phyloP scores from a whole-genome alignment of 1,140 invertebrate species.

The Proctacanthus coquilletti region DNA sequence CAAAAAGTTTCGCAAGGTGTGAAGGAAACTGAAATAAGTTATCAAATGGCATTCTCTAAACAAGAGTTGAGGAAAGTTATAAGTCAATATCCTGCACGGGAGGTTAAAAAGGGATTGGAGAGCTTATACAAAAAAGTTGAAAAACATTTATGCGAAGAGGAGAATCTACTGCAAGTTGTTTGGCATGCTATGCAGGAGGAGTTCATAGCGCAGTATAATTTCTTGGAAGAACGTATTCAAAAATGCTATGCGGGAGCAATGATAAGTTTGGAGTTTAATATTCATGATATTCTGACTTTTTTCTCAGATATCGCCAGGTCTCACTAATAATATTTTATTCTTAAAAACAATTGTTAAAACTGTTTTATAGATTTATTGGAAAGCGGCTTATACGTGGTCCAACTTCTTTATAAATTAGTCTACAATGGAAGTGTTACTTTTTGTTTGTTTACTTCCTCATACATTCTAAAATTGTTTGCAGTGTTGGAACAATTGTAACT shows the following conservation, averaged over 20 bases:
- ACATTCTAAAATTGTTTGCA: too few species aligned
- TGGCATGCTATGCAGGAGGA: conserved; percentile 99
- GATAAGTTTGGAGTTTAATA: conserved; percentile 90
- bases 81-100: conserved; percentile 84
- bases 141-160: conserved; percentile 91
- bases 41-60: conserved; percentile 94
- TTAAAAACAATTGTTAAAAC: too few species aligned
- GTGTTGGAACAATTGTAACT: too few species aligned
- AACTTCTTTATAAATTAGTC: too few species aligned
- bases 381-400: too few species aligned
- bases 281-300: conserved; percentile 87
- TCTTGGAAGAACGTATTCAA: conserved; percentile 83
- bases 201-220: conserved; percentile 93
- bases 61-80: conserved; percentile 92
- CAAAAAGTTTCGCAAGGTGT: conserved; percentile 81
- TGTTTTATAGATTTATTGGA: too few species aligned
- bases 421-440: too few species aligned
- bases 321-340: too few species aligned
- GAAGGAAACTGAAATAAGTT: conserved; percentile 93
- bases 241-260: conserved; percentile 94
- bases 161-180: conserved; percentile 86
- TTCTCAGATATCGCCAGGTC: conserved; percentile 98
- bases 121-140: conserved; percentile 93
- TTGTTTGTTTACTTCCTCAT: too few species aligned
- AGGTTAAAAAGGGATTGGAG: conserved; percentile 92